Base-by-base conservation (phyloP, 64 coral and sea anemone species). In the Montipora cactus region DNA sequence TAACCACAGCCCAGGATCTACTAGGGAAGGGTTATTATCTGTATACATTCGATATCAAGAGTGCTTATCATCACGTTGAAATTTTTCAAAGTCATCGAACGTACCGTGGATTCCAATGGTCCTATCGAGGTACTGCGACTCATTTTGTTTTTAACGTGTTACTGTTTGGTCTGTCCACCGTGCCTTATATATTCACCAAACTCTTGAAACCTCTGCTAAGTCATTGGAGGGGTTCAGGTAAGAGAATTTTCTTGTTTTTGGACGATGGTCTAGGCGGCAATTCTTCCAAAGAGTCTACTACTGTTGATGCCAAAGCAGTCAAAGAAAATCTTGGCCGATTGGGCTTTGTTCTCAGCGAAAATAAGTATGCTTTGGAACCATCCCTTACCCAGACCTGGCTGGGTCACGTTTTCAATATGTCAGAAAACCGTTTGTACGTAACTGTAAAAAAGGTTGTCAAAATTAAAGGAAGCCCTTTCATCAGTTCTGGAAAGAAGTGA, bases 391-490 rank as follows among this genome's bases (percentile, higher is more conserved):
- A 66, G 11, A 66, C 61, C 61, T 46, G 64, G 82, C 45, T 67
- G 18, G 64, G 23, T 44, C 66, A 61, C 16, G 23, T 62, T 37
- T 67, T 85, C 14, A 85, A 67, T 67, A 45, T 9, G 55, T 85
- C 55, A 15, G 59, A 85, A 48, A 79, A 66, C 11, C 77, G 77
- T 16, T 10, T 79, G 77, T 47, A 79, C 49, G 77, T 79, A 12
- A 78, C 75, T 14, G 19, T 44, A 44, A 15, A 5, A 3, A 79
- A 45, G 77, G 77, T 86, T 46, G 28, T 59, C n/a, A 68, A 94
- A 89, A 70, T 75, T 75, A 7, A 82, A 91, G 58, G 28, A 12
- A 52, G 46, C 89, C 15, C 16, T 91, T 64, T 53, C 79, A 70
- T 23, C 28, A 45, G 25, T 51, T 5, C 51, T 91, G 49, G 79